A percentile compares a stretch with the other conserved stretches of the same genome.
phyloP scores from a whole-genome alignment of 2,113 vertebrate genomes.

The Lucifuga dentata region DNA sequence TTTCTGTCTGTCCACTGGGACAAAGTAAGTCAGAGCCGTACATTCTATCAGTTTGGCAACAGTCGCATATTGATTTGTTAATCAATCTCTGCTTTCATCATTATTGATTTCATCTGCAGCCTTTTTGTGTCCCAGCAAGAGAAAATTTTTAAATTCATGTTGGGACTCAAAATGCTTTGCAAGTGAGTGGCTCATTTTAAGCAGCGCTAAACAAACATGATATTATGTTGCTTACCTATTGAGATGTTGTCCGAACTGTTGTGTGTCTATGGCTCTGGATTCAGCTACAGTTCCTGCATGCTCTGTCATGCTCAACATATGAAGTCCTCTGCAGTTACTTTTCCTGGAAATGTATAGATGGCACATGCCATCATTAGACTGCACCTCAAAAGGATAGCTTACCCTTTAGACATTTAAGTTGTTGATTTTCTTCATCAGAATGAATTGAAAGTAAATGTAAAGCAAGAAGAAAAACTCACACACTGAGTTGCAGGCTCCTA shows the following conservation, averaged over 20 bases:
- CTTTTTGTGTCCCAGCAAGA: conserved; percentile 4
- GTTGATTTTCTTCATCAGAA: conserved; percentile 39
- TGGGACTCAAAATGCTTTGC: neutral
- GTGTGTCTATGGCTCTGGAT: conserved; percentile 63
- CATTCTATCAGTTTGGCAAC: conserved; percentile 66
- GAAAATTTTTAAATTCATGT: neutral
- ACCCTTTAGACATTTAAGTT: conserved; percentile 7
- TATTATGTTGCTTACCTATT: neutral
- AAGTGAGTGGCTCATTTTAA: neutral
- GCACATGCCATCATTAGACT: neutral
- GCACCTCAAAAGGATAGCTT: conserved; percentile 3
- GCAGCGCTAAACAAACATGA: neutral
- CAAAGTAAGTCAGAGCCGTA: conserved; percentile 63
- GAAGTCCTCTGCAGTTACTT: conserved; percentile 29
- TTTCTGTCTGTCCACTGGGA: conserved; percentile 49
- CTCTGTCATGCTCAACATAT: conserved; percentile 59
- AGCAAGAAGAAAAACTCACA: too few species aligned
- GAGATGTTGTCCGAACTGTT: conserved; percentile 67
- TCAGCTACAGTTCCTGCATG: conserved; percentile 66
- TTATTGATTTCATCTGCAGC: neutral
- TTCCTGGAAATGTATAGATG: conserved; percentile 34
- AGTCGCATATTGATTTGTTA: neutral
- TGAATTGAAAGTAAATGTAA: neutral
- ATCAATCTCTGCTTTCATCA: conserved; percentile 3
- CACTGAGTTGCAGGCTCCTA: too few species aligned